Base-by-base conservation (phyloP, 1,140 invertebrate genomes). In the Sycophila sp. region DNA sequence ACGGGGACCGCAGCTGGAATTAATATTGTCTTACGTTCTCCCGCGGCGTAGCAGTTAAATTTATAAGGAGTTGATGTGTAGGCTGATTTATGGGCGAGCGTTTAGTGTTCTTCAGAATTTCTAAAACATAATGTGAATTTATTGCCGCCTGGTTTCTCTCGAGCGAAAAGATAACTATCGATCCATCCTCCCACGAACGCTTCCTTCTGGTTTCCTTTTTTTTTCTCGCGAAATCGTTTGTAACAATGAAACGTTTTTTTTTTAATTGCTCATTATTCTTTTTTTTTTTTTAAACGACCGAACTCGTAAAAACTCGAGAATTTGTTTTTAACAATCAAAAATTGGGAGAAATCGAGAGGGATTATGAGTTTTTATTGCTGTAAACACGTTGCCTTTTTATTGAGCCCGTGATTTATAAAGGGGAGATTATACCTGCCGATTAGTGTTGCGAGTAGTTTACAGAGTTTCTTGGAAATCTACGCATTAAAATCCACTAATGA, bases 91-190 rank as follows among this genome's bases (percentile, higher is more conserved):
- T 34, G 15, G 1, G 15, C 8, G 2, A 30, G 58, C 65, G 26
- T 47, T 67, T 34, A 36, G 65, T 45, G 13, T 67, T 59, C 55
- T 47, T 67, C 32, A 34, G 40, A 67, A 66, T 34, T 56, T 30
- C 24, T 66, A 45, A 65, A 55, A 32, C 38, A 53, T 65, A 67
- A 67, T 67, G 36, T 28, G 53, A 67, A 67, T 67, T 67, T 67
- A 67, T 67, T 34, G 13, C 22, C 40, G 51, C 8, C 22, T 60
- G 28, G 36, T 30, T 45, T 42, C 26, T 8, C 22, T 10, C 45
- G n/a, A n/a, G 1, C 19, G 6, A 38, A 11, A 47, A 19, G 4
- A n/a, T n/a, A n/a, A n/a, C n/a, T 22, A 36, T 56, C 32, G 32
- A 56, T 56, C 22, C n/a, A n/a, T n/a, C 7, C 17, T 17, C 10